Evolutionary conservation across 2,888 invertebrate genomes (phyloP).

Genomic region (Xylota sylvarum): DNA sequence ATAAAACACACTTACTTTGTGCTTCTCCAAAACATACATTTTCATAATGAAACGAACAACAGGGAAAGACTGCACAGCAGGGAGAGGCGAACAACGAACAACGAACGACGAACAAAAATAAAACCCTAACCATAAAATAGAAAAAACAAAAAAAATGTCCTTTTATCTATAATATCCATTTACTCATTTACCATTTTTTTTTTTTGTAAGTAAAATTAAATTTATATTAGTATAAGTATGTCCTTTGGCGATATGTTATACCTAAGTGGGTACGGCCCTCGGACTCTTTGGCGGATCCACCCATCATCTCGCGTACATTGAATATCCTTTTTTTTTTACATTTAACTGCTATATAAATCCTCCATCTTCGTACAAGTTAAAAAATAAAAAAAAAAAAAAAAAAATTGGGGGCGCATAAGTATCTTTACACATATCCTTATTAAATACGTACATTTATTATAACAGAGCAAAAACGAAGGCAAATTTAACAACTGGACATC

Average conservation of each 20-base stretch:
- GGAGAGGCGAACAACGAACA: conserved; percentile 15
- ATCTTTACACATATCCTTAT: conserved; percentile 69
- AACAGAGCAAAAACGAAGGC: conserved; percentile 69
- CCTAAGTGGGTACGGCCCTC: conserved; percentile 53
- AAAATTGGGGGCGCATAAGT: conserved; percentile 61
- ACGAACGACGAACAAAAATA: conserved; percentile 1
- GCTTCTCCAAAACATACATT: conserved; percentile 32
- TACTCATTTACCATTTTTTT: conserved; percentile 38
- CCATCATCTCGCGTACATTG: conserved; percentile 51
- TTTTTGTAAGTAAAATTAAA: conserved; percentile 50
- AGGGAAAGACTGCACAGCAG: conserved; percentile 20
- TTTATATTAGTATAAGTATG: conserved; percentile 64
- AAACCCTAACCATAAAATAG: conserved; percentile 16
- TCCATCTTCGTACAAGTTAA: conserved; percentile 45
- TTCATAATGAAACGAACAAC: conserved; percentile 40
- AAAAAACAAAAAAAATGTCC: conserved; percentile 54
- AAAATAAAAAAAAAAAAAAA: conserved; percentile 37
- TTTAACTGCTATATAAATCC: conserved; percentile 57
- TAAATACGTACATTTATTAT: conserved; percentile 73
- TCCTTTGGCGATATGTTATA: conserved; percentile 63
- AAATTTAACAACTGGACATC: conserved; percentile 73
- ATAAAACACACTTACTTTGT: conserved; percentile 81
- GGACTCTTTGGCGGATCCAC: conserved; percentile 45
- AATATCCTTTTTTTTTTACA: conserved; percentile 46
- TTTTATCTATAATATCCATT: conserved; percentile 67